Base-by-base conservation (phyloP, 1,140 invertebrate species). In the Spodoptera litura region DNA sequence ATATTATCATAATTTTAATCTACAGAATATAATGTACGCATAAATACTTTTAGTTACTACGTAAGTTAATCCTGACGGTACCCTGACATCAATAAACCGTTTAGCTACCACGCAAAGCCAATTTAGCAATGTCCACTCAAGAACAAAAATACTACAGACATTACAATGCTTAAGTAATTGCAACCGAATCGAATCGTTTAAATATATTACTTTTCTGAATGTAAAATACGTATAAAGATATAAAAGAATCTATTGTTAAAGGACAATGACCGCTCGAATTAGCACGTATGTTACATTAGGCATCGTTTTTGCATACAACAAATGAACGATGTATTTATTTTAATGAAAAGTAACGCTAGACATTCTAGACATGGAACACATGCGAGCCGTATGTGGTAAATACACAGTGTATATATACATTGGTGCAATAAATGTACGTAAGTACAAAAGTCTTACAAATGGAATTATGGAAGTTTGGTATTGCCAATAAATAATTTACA, bases 231-330 rank as follows among this genome's bases (percentile, higher is more conserved):
- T 44, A 64, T 49, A 64, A 15, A 25, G 62, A 56, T 56, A 15
- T 52, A 62, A 12, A 52, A 75, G 2, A n/a, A n/a, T 38, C 59
- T 75, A 75, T 75, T 75, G 73, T 75, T 20, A 51, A 20, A 64
- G 73, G 27, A 51, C 73, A 75, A 62, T 62, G 73, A 53, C 59
- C 73, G 49, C 25, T 53, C n/a, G n/a, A 53, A 64, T 55, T 59
- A 61, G 6, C 56, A 73, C 70, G 31, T 31, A 73, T 58, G 53
- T 58, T 49, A 73, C 68, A 56, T 35, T 31, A 25, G 25, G 64
- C 38, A 44, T 44, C 38, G 38, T 71, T 55, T 72, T 73, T 73
- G 56, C 55, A 58, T 73, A 52, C 25, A 27, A 49, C 55, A 27
- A 35, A 49, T 27, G n/a, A 59, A 27, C 35, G 31, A 44, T 51